Percentiles rank a stretch among this genome's conserved stretches.
Evolutionary conservation across 2,888 invertebrate species (phyloP).

Genomic region (Carterocephalus palaemon): DNA sequence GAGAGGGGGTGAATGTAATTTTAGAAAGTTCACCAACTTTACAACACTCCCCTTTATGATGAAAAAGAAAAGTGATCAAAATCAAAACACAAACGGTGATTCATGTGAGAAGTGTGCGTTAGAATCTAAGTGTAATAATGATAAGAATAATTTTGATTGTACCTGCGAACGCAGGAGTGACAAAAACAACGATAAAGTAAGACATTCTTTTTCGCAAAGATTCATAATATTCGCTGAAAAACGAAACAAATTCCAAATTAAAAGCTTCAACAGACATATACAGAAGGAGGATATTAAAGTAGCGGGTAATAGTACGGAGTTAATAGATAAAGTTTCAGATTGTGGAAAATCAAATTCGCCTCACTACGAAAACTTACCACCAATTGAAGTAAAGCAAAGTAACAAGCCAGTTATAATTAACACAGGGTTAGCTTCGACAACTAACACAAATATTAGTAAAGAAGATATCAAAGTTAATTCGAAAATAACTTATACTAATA

Average conservation of each 20-base stretch:
- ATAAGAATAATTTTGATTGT: slow-evolving; percentile 29
- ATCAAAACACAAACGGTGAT: neutral
- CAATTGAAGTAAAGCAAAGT: slow-evolving; percentile 3
- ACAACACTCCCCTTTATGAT: slow-evolving; percentile 29
- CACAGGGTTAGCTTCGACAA: slow-evolving; percentile 81
- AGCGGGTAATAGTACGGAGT: slow-evolving; percentile 35
- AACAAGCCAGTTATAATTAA: slow-evolving; percentile 75
- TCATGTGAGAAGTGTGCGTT: slow-evolving; percentile 4
- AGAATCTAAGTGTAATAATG: slow-evolving; percentile 1
- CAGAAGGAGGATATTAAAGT: slow-evolving; percentile 62
- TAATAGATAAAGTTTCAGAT: slow-evolving; percentile 27
- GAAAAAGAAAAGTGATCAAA: slow-evolving; percentile 29
- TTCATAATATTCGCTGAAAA: slow-evolving; percentile 11
- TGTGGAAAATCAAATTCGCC: neutral
- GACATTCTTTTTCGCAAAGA: slow-evolving; percentile 24
- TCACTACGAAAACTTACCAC: slow-evolving; percentile 14
- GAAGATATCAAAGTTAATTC: slow-evolving; percentile 31
- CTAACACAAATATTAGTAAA: slow-evolving; percentile 72
- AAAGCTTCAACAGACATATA: slow-evolving; percentile 50
- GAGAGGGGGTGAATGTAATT: too few species aligned
- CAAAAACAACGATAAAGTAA: slow-evolving; percentile 27
- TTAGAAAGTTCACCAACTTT: slow-evolving; percentile 23
- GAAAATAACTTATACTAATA: neutral
- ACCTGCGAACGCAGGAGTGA: slow-evolving; percentile 22
- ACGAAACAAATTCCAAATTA: slow-evolving; percentile 32